Base-by-base conservation (phyloP, 1,140 invertebrate species). In the Drosophila arizonae region DNA sequence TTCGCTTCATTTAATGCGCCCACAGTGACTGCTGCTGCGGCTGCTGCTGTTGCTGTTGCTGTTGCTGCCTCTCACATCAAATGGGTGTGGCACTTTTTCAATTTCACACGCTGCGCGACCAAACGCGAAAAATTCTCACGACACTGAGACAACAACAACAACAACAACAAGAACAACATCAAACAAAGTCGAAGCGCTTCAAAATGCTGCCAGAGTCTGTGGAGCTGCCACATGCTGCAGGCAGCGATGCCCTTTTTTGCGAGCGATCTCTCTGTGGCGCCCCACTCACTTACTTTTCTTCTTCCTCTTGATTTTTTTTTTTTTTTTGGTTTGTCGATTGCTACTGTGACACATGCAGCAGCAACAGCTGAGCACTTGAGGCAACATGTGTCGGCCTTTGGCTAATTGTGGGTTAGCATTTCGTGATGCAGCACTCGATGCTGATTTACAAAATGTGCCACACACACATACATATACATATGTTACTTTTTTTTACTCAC, bases 101-200 rank as follows among this genome's bases (percentile, higher is more conserved):
- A 87, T 88, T 88, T 88, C 82, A 87, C 82, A 87, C 82, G 82
- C 68, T 87, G 80, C 72, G 79, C 80, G 80, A 77, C 79, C 76
- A 82, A 81, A 81, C 79, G 81, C 81, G 73, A 88, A 88, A 81
- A 82, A 85, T 87, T 87, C 82, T 87, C 82, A 87, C 82, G 82
- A 87, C 82, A 88, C 76, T 87, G 82, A 86, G 66, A 63, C 66
- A 72, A 76, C 70, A 75, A 48, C 45, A 54, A n/a, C 71, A 75
- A 48, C 45, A 54, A 17, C 71, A 70, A 54, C 46, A 56, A 17
- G 33, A 54, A 43, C 46, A 52, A 52, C 70, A 72, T 46, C 68
- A 64, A 71, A 68, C 56, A 54, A 72, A 72, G 57, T 69, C 65
- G 55, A 43, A 66, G 60, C 43, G 69, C 79, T 54, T 66, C 70